phyloP scores from a whole-genome alignment of 2,888 invertebrate genomes.

The Emmelina monodactyla region DNA sequence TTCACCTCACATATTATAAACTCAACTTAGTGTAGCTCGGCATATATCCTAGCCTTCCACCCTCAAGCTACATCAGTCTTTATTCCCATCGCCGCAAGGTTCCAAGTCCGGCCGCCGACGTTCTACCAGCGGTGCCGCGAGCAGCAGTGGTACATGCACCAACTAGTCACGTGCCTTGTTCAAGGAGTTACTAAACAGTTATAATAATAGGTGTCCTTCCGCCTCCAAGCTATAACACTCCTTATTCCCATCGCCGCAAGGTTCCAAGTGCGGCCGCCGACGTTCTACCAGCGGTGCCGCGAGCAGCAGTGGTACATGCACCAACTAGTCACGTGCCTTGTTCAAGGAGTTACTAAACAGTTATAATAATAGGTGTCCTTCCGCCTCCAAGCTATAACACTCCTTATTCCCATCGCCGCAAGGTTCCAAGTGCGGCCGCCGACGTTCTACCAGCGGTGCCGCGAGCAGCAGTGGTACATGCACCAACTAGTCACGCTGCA shows the following conservation, averaged over 20 bases:
- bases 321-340: constrained; percentile 79
- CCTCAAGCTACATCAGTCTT: too few relatives aligned
- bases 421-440: constrained; percentile 93
- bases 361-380: too few relatives aligned
- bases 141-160: constrained; percentile 91
- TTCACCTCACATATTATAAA: too few relatives aligned
- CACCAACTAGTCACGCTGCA: constrained; percentile 83
- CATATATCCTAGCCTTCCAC: too few relatives aligned
- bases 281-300: constrained; percentile 91
- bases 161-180: constrained; percentile 79
- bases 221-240: too few relatives aligned
- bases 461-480: constrained; percentile 94
- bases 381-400: too few relatives aligned
- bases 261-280: constrained; percentile 92
- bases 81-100: too few relatives aligned
- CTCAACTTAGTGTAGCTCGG: too few relatives aligned
- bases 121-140: constrained; percentile 94
- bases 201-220: too few relatives aligned
- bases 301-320: constrained; percentile 94
- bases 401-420: constrained; percentile 10
- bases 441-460: constrained; percentile 91
- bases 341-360: too few relatives aligned
- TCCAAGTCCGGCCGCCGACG: constrained; percentile 92
- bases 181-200: too few relatives aligned
- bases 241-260: constrained; percentile 41